Percentiles rank a stretch among this genome's conserved stretches.
These are phyloP conservation scores for Strigops habroptila DNA, from an alignment of 2,113 vertebrate species.

Conservation along the genomic window DNA sequence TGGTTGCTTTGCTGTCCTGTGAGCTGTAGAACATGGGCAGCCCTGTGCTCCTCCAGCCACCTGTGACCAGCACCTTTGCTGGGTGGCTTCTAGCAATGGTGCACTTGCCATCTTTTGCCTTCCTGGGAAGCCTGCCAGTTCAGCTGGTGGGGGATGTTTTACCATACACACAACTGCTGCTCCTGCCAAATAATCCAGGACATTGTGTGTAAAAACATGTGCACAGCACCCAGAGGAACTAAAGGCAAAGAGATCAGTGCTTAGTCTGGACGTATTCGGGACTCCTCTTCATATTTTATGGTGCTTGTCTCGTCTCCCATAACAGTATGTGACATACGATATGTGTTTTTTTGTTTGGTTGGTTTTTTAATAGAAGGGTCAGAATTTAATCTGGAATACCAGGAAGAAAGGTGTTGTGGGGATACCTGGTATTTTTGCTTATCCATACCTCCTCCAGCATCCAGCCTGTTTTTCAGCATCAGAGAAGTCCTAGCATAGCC, in stretches of 20 bases:
- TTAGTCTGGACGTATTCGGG: background rate
- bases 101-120: accelerated
- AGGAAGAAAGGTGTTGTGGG: background rate
- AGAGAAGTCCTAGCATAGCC: background rate
- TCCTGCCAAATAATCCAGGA: background rate
- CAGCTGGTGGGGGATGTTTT: background rate
- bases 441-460: background rate
- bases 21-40: accelerated
- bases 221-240: background rate
- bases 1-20: background rate
- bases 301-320: background rate
- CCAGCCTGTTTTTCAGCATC: background rate
- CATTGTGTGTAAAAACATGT: accelerated
- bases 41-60: accelerated
- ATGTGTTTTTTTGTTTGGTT: background rate
- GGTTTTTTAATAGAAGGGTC: background rate
- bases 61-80: background rate
- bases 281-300: background rate
- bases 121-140: background rate
- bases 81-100: background rate
- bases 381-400: background rate
- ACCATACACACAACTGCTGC: background rate
- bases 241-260: background rate
- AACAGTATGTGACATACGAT: accelerated
- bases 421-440: background rate